These are phyloP conservation scores for human DNA, from an alignment of 2,113 vertebrate species.

Conservation along the genomic window GRCh38 chr3:42846001-42846500, in stretches of 20 bases:
- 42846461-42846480: neutral
- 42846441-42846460: neutral
- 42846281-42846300: neutral
- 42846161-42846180: neutral
- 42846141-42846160: too few species aligned
- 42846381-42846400: neutral
- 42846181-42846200: too few species aligned
- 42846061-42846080: neutral
- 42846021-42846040: neutral
- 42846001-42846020: neutral
- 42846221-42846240: neutral
- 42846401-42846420: neutral
- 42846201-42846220: neutral
- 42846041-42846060: neutral
- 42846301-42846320: neutral
- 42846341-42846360: neutral
- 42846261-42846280: neutral
- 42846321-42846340: neutral
- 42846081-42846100: neutral
- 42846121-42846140: too few species aligned
- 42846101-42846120: too few species aligned
- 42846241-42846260: neutral
- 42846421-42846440: neutral
- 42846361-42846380: neutral
- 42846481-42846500: neutral